Evolutionary conservation across 1,140 invertebrate genomes (phyloP), one percentile per base, ranked within the genome.

Genomic region (Euura saliciscinereae): DNA sequence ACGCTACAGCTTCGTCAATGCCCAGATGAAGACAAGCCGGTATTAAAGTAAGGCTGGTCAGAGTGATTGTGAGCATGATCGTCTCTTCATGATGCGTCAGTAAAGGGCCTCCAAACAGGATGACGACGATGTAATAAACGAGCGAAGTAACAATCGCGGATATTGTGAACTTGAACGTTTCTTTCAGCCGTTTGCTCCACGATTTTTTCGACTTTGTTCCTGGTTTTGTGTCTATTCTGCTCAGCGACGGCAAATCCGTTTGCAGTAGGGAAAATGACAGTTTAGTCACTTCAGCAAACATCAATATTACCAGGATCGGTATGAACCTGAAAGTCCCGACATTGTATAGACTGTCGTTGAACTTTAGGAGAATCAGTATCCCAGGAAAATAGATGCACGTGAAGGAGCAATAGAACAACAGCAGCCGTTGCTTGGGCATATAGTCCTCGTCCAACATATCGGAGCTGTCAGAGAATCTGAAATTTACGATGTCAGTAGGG

Each of bases 41-140:
- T 69, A 94, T 88, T 69, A 92, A 88, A 43, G 92, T 92, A n/a
- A 95, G 84, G 4, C 89, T 81, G 8, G 91, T 90, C 73, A 95
- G 76, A 65, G 94, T 87, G 43, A 91, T 68, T 44, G 92, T 90
- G 75, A 95, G 90, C 87, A 93, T 92, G 7, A 92, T 89, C 2
- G 94, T 95, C 82, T 94, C 91, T 79, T 93, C 90, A 66, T 91
- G 89, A 73, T 91, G 88, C 4, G 87, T 88, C 42, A 91, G 83
- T 6, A 94, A 77, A 65, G 93, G 92, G 4, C 94, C 94, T 46
- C 94, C 94, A 83, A 94, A 95, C n/a, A 95, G 81, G 71, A 95
- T 89, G 43, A 92, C 91, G 42, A 90, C 79, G 7, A 90, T 75
- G 77, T 92, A 92, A 83, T 89, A 92, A 67, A 89, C 73, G 51